A percentile compares a stretch with the other conserved stretches of the same genome.
Evolutionary conservation across 2,888 invertebrate genomes (phyloP).

Genomic region (Stegana nigrithorax): DNA sequence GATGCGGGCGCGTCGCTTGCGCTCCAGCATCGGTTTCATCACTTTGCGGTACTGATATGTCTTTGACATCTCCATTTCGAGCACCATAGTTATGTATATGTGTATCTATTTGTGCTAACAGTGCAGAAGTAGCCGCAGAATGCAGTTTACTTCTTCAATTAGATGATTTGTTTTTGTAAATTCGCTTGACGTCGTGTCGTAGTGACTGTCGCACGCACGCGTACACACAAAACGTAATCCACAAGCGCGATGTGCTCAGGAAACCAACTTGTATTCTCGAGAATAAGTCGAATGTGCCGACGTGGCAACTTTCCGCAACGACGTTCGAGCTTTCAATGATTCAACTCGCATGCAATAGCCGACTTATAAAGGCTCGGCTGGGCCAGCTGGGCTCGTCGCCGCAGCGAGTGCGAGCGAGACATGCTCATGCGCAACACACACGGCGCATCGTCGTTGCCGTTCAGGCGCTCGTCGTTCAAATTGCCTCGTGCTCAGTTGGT

Average conservation of each 20-base stretch:
- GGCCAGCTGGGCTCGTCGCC: conserved; percentile 10
- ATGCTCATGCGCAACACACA: conserved; percentile 33
- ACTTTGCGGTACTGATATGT: conserved; percentile 95
- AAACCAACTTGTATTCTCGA: too few relatives aligned
- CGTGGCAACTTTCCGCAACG: too few relatives aligned
- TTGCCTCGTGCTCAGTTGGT: conserved; percentile 57
- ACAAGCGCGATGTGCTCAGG: conserved; percentile 40
- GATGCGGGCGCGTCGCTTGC: conserved; percentile 89
- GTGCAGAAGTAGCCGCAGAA: background rate
- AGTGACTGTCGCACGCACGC: too few relatives aligned
- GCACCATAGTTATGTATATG: conserved; percentile 53
- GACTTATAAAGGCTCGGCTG: conserved; percentile 65
- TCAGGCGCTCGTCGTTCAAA: conserved; percentile 29
- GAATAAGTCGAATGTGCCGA: too few relatives aligned
- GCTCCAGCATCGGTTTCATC: conserved; percentile 93
- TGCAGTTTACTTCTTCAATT: background rate
- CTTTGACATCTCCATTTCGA: conserved; percentile 76
- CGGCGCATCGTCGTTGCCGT: conserved; percentile 3
- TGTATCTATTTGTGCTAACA: background rate
- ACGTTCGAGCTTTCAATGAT: conserved; percentile 66
- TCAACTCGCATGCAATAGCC: conserved; percentile 52
- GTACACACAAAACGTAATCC: too few relatives aligned
- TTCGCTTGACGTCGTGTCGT: too few relatives aligned
- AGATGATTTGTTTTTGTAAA: conserved; percentile 6
- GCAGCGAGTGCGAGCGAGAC: conserved; percentile 48